Evolutionary conservation across 30 jellyfish, hydroid and myxozoan genomes (phyloP), one percentile per base, ranked within the genome.

Genomic region (Clytia hemisphaerica): DNA sequence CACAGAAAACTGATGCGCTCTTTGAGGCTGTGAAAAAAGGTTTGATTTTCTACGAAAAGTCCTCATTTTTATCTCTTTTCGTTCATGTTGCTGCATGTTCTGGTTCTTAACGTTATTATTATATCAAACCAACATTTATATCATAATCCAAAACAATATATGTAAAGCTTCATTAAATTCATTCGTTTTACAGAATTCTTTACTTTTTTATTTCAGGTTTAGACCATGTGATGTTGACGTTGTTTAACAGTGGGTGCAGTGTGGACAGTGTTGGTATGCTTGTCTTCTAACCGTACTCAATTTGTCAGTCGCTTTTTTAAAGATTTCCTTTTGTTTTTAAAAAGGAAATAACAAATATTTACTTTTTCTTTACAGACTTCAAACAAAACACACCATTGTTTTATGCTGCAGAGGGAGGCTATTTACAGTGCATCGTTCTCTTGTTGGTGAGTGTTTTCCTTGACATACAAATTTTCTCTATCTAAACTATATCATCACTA

Each of bases 11-110:
- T 25, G 27, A 22, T n/a, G 81, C 81, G 6, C 45, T 91, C 33
- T 91, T 91, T 82, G 99, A 91, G 32, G 95, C 99, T 37, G 95
- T 93, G 12, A 91, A 77, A 58, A 83, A 82, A 50, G 99, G 99
- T 91, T 45, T n/a, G n/a, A n/a, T n/a, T n/a, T n/a, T n/a, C n/a
- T n/a, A 30, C 6, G 25, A 50, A 12, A 10, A 12, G n/a, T 30
- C 10, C n/a, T 6, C 10, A 50, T 12, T 50, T 50, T 50, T 50
- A 21, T 50, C 26, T n/a, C n/a, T n/a, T n/a, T n/a, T n/a, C n/a
- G n/a, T n/a, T n/a, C n/a, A n/a, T n/a, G n/a, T n/a, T n/a, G n/a
- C n/a, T n/a, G n/a, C n/a, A n/a, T n/a, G n/a, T n/a, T n/a, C n/a
- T n/a, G n/a, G n/a, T n/a, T n/a, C 26, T 6, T 14, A 4, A 38